These are phyloP conservation scores for Diorhabda carinulata DNA, from an alignment of 1,140 invertebrate species.

Conservation along the genomic window DNA sequence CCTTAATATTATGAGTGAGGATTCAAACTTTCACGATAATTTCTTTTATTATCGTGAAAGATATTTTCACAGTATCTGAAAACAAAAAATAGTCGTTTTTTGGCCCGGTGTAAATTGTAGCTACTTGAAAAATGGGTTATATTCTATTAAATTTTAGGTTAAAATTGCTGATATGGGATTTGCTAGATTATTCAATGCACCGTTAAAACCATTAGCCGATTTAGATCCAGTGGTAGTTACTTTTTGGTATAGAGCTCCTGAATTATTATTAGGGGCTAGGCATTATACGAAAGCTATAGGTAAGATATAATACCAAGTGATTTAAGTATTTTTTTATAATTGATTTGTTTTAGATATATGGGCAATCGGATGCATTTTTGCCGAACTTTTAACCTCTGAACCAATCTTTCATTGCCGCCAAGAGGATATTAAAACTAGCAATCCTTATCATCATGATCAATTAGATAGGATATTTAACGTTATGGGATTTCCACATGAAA, in stretches of 20 bases:
- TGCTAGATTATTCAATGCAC: conserved; percentile 97
- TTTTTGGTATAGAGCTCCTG: conserved; percentile 99
- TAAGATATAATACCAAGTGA: conserved; percentile 45
- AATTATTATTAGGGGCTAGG: conserved; percentile 90
- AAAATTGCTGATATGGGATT: conserved; percentile 99
- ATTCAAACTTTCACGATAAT: too few relatives aligned
- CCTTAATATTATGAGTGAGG: too few relatives aligned
- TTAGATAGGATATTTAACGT: conserved; percentile 99
- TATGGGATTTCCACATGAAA: conserved; percentile 98
- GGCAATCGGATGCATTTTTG: conserved; percentile 99
- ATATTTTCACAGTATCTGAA: too few relatives aligned
- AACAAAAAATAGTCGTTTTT: too few relatives aligned
- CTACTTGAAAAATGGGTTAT: too few relatives aligned
- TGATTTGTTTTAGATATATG: conserved; percentile 80
- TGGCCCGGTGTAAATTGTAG: too few relatives aligned
- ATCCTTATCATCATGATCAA: conserved; percentile 99
- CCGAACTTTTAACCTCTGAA: conserved; percentile 93
- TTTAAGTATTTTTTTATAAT: background rate
- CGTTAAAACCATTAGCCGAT: conserved; percentile 94
- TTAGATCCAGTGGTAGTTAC: conserved; percentile 99
- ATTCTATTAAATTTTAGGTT: background rate
- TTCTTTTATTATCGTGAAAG: too few relatives aligned
- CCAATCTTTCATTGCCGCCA: conserved; percentile 99
- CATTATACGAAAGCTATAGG: conserved; percentile 99
- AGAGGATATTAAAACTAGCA: conserved; percentile 99